Conservation (phyloP, 2,797 vertebrate species). For the Loris lydekkerianus region DNA sequence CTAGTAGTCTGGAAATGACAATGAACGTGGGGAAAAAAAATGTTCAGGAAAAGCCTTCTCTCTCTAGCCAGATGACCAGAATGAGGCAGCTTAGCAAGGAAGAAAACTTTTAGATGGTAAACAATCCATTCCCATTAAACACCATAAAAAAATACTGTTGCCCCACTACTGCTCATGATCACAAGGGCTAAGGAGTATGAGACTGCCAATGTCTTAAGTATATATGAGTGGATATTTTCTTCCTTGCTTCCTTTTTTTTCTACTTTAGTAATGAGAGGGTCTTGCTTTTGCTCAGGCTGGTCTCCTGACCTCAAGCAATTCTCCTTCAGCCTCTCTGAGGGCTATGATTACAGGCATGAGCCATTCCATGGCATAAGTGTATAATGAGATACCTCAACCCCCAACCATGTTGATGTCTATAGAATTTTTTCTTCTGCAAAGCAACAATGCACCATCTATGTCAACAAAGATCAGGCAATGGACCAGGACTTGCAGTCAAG, state of each 20-base stretch:
- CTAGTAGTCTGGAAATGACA: not conserved
- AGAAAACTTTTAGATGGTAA: not conserved
- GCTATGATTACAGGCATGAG: too few relatives aligned
- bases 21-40: not conserved
- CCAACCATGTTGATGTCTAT: too few relatives aligned
- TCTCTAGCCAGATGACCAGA: not conserved
- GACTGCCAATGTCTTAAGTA: rapidly evolving
- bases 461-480: not conserved
- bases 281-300: too few relatives aligned
- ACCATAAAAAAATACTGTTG: not conserved
- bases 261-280: too few relatives aligned
- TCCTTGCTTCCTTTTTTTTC: too few relatives aligned
- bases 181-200: not conserved
- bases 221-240: too few relatives aligned
- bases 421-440: not conserved
- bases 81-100: not conserved
- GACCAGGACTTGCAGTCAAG: not conserved
- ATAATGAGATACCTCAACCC: too few relatives aligned
- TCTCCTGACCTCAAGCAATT: too few relatives aligned
- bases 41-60: not conserved
- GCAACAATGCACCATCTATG: too few relatives aligned
- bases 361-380: too few relatives aligned
- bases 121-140: not conserved
- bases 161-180: not conserved
- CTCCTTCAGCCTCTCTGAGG: too few relatives aligned